Evolutionary conservation across 2,888 invertebrate species (phyloP), one percentile per base, ranked within the genome.

Genomic region (Labia minor): DNA sequence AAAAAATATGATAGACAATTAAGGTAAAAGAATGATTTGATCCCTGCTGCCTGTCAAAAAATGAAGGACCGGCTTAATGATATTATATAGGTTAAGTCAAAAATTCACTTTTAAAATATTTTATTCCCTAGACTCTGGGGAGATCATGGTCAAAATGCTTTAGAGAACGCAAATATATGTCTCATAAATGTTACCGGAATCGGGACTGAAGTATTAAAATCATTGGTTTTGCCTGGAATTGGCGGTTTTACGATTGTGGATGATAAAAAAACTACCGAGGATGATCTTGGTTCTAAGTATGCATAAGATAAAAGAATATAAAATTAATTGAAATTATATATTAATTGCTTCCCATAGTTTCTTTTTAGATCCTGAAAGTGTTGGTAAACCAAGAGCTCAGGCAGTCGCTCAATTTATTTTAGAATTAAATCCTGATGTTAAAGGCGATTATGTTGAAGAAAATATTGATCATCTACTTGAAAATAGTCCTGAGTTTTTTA

Each of bases 141-240:
- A 70, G 98, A 99, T 76, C 95, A 97, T 79, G 99, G 99, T 0
- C 99, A 99, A 79, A 79, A 83, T 70, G 83, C 90, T 1, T 81
- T 99, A 67, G 97, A 98, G 81, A 83, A 84, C 70, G 88, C 95
- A 16, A 90, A 92, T 76, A 86, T 98, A 72, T 98, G 97, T 77
- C 78, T 99, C 20, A 88, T 99, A 70, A 95, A 96, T 79, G 96
- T 95, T 0, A 92, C 90, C 61, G 92, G 92, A 4, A 81, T 94
- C 63, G 97, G 97, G 14, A 95, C 97, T 20, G 99, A 99, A 82
- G 87, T 92, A 67, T 79, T 99, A 21, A 99, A 99, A 78, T 93
- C 94, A 21, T 83, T 99, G 26, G 90, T 99, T 11, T 80, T 99
- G 37, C 97, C 99, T 65, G 98, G 98, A 16, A 87, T 95, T 71